A percentile compares a stretch with the other conserved stretches of the same genome.
These are phyloP conservation scores for Acrocephalus scirpaceus DNA, from an alignment of 2,797 vertebrate species.

Conservation along the genomic window DNA sequence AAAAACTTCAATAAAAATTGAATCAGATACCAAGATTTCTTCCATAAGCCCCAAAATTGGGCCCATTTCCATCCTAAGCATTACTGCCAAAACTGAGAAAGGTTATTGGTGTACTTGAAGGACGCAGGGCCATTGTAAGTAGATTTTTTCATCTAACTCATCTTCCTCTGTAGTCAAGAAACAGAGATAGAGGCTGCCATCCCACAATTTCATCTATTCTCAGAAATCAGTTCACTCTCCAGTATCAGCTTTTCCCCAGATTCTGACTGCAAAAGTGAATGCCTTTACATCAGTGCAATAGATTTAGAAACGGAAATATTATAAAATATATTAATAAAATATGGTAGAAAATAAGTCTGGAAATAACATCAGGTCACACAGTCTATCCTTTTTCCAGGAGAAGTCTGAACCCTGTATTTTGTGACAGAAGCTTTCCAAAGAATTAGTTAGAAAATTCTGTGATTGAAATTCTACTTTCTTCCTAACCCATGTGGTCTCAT, in stretches of 20 bases:
- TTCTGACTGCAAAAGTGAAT: not conserved
- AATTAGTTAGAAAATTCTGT: not conserved
- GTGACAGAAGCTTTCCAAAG: not conserved
- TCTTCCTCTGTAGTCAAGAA: not conserved
- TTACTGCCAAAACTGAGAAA: not conserved
- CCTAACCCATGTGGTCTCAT: not conserved
- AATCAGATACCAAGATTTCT: not conserved
- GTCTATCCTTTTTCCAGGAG: not conserved
- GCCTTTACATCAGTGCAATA: not conserved
- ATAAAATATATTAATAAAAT: not conserved
- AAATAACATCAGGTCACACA: not conserved
- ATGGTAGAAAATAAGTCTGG: not conserved
- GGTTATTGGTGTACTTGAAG: not conserved
- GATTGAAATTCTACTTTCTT: not conserved
- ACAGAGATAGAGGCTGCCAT: not conserved
- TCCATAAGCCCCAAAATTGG: not conserved
- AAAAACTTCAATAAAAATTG: not conserved
- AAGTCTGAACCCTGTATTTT: not conserved
- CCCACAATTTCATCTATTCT: not conserved
- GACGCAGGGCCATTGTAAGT: not conserved
- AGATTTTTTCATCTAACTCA: not conserved
- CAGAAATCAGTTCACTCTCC: not conserved
- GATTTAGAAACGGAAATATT: not conserved
- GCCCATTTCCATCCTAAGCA: not conserved
- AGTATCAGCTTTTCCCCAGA: not conserved